Percentiles rank a stretch among this genome's conserved stretches.
Evolutionary conservation across 2,888 invertebrate species (phyloP).

Genomic region (Nomada goodeniana): DNA sequence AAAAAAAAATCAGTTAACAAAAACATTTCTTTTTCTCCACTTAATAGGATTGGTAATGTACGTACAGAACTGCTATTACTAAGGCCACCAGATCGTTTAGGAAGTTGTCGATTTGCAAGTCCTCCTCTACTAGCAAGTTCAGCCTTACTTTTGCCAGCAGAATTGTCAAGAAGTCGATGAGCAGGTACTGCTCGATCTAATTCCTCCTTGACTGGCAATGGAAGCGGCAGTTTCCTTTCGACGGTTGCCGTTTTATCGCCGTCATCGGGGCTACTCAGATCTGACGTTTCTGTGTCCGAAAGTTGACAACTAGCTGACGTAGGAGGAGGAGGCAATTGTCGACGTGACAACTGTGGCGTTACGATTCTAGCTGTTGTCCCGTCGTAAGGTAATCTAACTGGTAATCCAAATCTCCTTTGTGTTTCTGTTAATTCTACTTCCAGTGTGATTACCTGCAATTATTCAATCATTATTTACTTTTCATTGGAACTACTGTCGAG

Average conservation of each 20-base stretch:
- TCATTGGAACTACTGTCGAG: neutral
- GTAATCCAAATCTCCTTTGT: constrained; percentile 94
- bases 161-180: constrained; percentile 94
- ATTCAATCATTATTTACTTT: constrained; percentile 18
- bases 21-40: neutral
- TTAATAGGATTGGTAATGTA: constrained; percentile 40
- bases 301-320: constrained; percentile 83
- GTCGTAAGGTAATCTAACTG: constrained; percentile 92
- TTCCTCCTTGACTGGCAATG: constrained; percentile 86
- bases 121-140: constrained; percentile 93
- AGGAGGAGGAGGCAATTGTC: constrained; percentile 90
- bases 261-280: constrained; percentile 91
- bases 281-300: constrained; percentile 94
- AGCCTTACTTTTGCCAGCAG: constrained; percentile 93
- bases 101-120: constrained; percentile 90
- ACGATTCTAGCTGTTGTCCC: constrained; percentile 89
- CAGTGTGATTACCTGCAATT: constrained; percentile 79
- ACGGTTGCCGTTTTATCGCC: constrained; percentile 91
- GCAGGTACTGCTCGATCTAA: constrained; percentile 95
- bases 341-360: constrained; percentile 91
- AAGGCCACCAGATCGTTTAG: constrained; percentile 84
- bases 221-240: constrained; percentile 88
- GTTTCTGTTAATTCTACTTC: constrained; percentile 87
- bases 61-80: constrained; percentile 89
- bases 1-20: constrained; percentile 10